phyloP scores from a whole-genome alignment of 2,797 vertebrate genomes.

The Pelodytes ibericus region DNA sequence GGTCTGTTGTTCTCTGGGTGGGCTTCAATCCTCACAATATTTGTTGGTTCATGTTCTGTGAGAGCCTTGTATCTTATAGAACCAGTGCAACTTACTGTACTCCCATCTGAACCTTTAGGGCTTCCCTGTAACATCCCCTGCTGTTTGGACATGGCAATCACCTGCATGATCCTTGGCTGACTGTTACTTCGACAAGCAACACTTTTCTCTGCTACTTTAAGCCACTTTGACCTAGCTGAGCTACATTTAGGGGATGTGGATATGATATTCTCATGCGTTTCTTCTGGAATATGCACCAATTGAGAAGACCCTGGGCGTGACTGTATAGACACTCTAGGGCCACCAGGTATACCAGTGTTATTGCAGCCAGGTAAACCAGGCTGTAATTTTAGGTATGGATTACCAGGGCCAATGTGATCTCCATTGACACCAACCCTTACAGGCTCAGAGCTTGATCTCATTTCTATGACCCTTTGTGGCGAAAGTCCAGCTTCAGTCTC shows the following conservation, averaged over 20 bases:
- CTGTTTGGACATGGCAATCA: conserved; percentile 97
- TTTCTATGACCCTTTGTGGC: conserved; percentile 87
- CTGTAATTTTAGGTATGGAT: conserved; percentile 79
- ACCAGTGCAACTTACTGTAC: conserved; percentile 82
- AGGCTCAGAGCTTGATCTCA: conserved; percentile 86
- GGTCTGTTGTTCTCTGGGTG: conserved; percentile 90
- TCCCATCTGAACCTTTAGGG: conserved; percentile 88
- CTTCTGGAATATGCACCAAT: conserved; percentile 96
- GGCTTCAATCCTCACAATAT: conserved; percentile 90
- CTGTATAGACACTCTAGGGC: conserved; percentile 87
- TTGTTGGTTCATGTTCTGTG: conserved; percentile 83
- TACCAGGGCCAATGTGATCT: conserved; percentile 76
- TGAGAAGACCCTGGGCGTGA: conserved; percentile 94
- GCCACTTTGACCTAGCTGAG: conserved; percentile 86
- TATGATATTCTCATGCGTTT: conserved; percentile 85
- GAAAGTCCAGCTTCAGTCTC: conserved; percentile 84
- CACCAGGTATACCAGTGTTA: conserved; percentile 87
- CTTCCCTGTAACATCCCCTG: conserved; percentile 92
- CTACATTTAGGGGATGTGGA: conserved; percentile 78
- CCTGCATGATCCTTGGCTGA: conserved; percentile 93
- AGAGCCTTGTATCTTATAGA: conserved; percentile 84
- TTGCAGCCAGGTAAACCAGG: conserved; percentile 81
- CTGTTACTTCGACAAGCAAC: conserved; percentile 82
- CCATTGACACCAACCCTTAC: conserved; percentile 82
- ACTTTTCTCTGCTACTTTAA: conserved; percentile 89